Conservation (phyloP, 2,113 vertebrate species). For the Daubentonia madagascariensis region DNA sequence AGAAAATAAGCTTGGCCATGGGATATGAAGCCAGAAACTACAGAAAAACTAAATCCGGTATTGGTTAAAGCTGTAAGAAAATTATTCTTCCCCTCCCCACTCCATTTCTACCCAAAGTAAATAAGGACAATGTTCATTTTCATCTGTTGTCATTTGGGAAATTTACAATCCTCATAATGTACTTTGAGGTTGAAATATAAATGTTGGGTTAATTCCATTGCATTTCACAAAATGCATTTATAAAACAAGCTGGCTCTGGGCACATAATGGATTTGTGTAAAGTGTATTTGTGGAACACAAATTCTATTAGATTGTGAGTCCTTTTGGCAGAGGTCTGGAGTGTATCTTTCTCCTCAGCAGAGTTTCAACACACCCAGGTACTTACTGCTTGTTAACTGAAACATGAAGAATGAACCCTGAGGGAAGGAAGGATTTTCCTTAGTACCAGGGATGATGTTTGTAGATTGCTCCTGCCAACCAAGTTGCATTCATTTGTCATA, state of each 20-base stretch:
- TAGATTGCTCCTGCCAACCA: not conserved
- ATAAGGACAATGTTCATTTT: constrained; percentile 25
- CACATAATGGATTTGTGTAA: not conserved
- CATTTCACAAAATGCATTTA: constrained; percentile 41
- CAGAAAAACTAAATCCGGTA: not conserved
- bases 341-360: not conserved
- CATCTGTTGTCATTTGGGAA: not conserved
- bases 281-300: not conserved
- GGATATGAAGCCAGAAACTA: not conserved
- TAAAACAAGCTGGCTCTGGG: not conserved
- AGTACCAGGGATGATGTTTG: not conserved
- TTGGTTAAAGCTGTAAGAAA: not conserved
- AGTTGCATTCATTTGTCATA: not conserved
- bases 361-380: not conserved
- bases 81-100: not conserved
- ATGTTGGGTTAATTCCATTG: constrained; percentile 52
- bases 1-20: not conserved
- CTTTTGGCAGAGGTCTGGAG: not conserved
- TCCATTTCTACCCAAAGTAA: not conserved
- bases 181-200: constrained; percentile 41
- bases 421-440: not conserved
- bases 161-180: constrained; percentile 47
- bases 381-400: not conserved
- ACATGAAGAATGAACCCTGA: not conserved
- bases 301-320: not conserved